phyloP scores from a whole-genome alignment of 2,888 invertebrate genomes.

The Megastigmus dorsalis region DNA sequence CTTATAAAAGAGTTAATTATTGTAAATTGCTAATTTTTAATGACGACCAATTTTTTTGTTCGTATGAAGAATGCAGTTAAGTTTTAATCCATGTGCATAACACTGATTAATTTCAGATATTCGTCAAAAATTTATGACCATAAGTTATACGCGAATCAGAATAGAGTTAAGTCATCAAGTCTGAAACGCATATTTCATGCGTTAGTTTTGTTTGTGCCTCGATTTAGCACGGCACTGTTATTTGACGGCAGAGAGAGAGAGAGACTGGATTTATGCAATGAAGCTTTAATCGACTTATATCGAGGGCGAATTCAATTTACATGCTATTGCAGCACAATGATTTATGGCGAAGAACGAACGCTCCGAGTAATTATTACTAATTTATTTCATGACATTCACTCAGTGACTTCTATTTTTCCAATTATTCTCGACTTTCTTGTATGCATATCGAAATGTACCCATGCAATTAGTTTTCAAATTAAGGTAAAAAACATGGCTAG shows the following conservation, averaged over 20 bases:
- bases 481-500: too few relatives aligned
- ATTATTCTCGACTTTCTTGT: constrained; percentile 7
- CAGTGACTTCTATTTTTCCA: background rate
- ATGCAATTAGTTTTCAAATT: too few relatives aligned
- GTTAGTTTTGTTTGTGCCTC: constrained; percentile 22
- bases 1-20: too few relatives aligned
- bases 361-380: constrained; percentile 20
- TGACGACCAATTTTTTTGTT: too few relatives aligned
- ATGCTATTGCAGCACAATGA: constrained; percentile 23
- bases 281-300: constrained; percentile 29
- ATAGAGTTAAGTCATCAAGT: background rate
- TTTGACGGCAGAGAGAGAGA: too few relatives aligned
- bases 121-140: too few relatives aligned
- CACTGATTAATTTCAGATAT: too few relatives aligned
- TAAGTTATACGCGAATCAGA: background rate
- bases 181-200: background rate
- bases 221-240: background rate
- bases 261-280: constrained; percentile 6
- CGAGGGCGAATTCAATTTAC: constrained; percentile 20
- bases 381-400: constrained; percentile 27
- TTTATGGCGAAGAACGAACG: constrained; percentile 16
- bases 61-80: too few relatives aligned
- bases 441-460: background rate
- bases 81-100: too few relatives aligned
- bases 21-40: too few relatives aligned